Conservation (phyloP, 2,888 invertebrate species). For the Latrodectus elegans region DNA sequence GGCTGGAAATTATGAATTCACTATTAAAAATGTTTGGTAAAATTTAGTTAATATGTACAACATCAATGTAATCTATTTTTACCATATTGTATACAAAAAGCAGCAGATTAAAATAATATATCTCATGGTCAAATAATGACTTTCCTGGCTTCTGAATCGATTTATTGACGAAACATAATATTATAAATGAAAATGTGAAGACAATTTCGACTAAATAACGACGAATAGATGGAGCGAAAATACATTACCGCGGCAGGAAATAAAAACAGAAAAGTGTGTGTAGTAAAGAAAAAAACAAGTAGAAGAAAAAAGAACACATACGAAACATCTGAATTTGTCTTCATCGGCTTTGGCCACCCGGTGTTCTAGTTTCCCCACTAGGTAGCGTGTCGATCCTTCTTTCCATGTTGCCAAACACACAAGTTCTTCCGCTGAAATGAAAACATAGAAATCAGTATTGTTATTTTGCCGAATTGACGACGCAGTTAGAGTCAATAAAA, state of each 20-base stretch:
- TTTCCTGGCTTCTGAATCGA: too few relatives aligned
- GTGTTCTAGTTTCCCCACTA: slow-evolving; percentile 85
- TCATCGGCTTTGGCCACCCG: slow-evolving; percentile 71
- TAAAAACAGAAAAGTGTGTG: slow-evolving; percentile 10
- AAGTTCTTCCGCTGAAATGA: slow-evolving; percentile 84
- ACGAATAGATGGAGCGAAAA: slow-evolving; percentile 21
- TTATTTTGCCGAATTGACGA: too few relatives aligned
- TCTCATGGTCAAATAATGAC: too few relatives aligned
- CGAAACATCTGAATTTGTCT: slow-evolving; percentile 71
- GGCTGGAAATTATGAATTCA: too few relatives aligned
- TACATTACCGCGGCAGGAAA: background rate
- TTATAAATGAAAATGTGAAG: background rate
- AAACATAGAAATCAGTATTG: slow-evolving; percentile 5
- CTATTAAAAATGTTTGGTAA: too few relatives aligned
- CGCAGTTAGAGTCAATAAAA: too few relatives aligned
- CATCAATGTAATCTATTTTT: too few relatives aligned
- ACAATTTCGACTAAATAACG: slow-evolving; percentile 41
- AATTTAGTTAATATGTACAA: too few relatives aligned
- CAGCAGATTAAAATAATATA: too few relatives aligned
- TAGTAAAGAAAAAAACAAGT: background rate
- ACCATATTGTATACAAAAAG: too few relatives aligned
- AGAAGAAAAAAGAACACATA: slow-evolving; percentile 44
- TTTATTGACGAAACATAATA: too few relatives aligned
- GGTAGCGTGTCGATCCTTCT: slow-evolving; percentile 91
- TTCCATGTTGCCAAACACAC: slow-evolving; percentile 95